These are phyloP conservation scores for Ischnura elegans DNA, from an alignment of 2,888 invertebrate species.

Conservation along the genomic window DNA sequence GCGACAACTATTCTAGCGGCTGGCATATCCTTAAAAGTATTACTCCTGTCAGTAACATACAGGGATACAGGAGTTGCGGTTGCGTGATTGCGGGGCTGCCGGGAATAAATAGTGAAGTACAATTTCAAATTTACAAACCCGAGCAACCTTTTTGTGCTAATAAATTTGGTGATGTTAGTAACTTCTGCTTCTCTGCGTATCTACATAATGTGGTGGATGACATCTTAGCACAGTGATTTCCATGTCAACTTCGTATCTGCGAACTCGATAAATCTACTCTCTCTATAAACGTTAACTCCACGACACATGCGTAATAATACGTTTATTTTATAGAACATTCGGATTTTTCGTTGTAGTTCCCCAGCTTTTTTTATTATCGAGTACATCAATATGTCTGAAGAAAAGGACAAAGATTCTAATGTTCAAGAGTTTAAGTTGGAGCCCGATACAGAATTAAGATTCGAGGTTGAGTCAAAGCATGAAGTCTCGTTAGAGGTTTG, in stretches of 20 bases:
- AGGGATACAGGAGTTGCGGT: too few relatives aligned
- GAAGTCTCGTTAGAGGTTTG: constrained; percentile 88
- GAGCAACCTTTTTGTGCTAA: too few relatives aligned
- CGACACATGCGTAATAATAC: background rate
- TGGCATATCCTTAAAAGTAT: too few relatives aligned
- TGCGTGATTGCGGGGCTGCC: too few relatives aligned
- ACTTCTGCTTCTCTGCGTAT: background rate
- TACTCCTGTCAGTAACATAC: too few relatives aligned
- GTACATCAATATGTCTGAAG: constrained; percentile 65
- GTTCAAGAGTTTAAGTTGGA: constrained; percentile 90
- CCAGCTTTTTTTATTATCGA: background rate
- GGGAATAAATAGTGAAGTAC: too few relatives aligned
- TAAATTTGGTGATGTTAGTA: too few relatives aligned
- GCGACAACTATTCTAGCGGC: too few relatives aligned
- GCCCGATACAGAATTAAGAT: constrained; percentile 93
- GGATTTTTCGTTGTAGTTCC: background rate
- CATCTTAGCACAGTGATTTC: background rate
- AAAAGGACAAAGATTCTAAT: constrained; percentile 68
- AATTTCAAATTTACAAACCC: too few relatives aligned
- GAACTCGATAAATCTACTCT: background rate
- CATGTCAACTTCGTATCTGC: background rate
- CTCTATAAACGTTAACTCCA: background rate
- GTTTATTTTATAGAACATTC: too few relatives aligned
- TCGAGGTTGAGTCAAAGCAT: constrained; percentile 94
- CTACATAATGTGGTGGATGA: background rate